phyloP scores from a whole-genome alignment of 1,140 invertebrate species.

The Drosophila melanica region DNA sequence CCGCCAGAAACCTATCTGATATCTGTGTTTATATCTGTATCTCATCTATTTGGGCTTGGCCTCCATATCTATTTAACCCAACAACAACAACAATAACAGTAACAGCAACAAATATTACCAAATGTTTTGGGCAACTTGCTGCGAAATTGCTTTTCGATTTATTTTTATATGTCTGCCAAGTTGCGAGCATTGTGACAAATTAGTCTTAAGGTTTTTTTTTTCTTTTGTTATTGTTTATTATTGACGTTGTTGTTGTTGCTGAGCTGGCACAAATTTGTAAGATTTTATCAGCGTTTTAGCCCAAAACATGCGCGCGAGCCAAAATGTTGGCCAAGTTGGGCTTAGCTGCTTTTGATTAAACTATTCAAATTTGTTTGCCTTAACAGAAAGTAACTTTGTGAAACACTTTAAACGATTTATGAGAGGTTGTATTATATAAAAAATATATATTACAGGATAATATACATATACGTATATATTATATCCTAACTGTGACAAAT shows the following conservation, averaged over 20 bases:
- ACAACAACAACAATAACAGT: constrained; percentile 45
- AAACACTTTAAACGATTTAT: not conserved
- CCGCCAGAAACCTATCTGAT: constrained; percentile 14
- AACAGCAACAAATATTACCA: constrained; percentile 34
- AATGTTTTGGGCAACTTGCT: constrained; percentile 69
- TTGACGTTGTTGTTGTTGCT: constrained; percentile 39
- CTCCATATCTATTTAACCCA: constrained; percentile 69
- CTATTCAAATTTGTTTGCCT: not conserved
- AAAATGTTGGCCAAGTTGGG: not conserved
- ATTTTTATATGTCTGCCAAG: constrained; percentile 75
- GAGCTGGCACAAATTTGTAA: constrained; percentile 60
- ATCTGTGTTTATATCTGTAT: constrained; percentile 54
- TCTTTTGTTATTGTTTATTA: constrained; percentile 25
- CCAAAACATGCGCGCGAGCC: not conserved
- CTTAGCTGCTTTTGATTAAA: not conserved
- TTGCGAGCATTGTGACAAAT: constrained; percentile 78
- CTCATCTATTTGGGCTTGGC: constrained; percentile 45
- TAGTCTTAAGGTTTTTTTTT: constrained; percentile 57
- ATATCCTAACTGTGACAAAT: too few relatives aligned
- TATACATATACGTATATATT: too few relatives aligned
- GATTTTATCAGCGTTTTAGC: constrained; percentile 39
- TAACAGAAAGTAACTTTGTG: not conserved
- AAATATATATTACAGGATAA: too few relatives aligned
- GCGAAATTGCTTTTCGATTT: constrained; percentile 82
- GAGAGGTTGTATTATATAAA: not conserved